A percentile compares a stretch with the other conserved stretches of the same genome.
Conservation (phyloP, 2,797 vertebrate genomes). For the Lepilemur septentrionalis region DNA sequence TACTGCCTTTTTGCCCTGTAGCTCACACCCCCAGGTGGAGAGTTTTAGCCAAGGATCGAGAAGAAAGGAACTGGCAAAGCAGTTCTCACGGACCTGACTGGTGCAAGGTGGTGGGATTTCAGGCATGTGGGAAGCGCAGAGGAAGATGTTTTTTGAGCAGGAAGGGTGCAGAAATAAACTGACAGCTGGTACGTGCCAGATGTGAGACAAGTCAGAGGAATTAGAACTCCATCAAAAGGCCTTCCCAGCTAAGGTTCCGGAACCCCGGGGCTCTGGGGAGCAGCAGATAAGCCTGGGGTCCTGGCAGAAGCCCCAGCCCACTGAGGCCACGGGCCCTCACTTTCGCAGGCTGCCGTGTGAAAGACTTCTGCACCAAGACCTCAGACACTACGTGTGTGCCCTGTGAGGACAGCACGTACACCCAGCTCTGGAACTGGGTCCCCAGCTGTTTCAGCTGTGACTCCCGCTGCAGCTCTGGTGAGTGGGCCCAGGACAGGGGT, state of each 20-base stretch:
- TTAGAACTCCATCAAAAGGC: not conserved
- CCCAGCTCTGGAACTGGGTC: constrained; percentile 74
- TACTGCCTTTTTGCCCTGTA: not conserved
- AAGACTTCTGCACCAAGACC: constrained; percentile 58
- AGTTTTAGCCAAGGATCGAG: not conserved
- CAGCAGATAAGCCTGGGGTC: not conserved
- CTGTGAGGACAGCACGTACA: constrained; percentile 73
- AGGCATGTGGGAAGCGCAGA: not conserved
- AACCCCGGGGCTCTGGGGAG: not conserved
- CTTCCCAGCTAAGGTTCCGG: not conserved
- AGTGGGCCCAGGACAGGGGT: not conserved
- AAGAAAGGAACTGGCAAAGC: not conserved
- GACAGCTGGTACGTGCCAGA: not conserved
- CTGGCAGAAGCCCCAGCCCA: not conserved
- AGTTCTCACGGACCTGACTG: not conserved
- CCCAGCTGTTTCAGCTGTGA: constrained; percentile 81
- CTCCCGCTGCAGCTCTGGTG: constrained; percentile 76
- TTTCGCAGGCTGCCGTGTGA: constrained; percentile 65
- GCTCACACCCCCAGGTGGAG: not conserved
- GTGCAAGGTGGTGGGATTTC: not conserved
- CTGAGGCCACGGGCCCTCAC: not conserved
- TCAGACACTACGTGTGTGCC: constrained; percentile 75
- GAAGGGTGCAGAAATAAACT: not conserved
- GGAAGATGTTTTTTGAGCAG: not conserved
- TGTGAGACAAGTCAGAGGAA: not conserved